Base-by-base conservation (phyloP, 2,888 invertebrate genomes). In the Acanthacorydalis orientalis region DNA sequence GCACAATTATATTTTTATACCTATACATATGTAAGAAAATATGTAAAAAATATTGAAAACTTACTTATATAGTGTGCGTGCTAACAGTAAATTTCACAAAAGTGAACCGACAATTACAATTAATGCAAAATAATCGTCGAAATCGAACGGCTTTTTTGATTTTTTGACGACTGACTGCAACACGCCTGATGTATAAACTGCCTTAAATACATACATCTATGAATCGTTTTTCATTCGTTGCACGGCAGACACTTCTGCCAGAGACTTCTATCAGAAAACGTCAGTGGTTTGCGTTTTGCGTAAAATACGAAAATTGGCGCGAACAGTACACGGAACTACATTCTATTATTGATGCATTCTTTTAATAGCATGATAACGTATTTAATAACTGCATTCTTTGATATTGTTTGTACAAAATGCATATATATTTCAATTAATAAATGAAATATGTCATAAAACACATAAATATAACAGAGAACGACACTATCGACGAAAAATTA, bases 231-330 rank as follows among this genome's bases (percentile, higher is more conserved):
- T 50, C 48, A 59, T 61, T 61, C 61, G 63, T 53, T 57, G 57
- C 49, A 43, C 42, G 45, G 49, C 56, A 64, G 67, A 60, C 63
- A 61, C 58, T 55, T 67, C 65, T 65, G 65, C 63, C 67, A 65
- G 67, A 61, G 64, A 61, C 60, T 57, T 68, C 67, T 67, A 64
- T 59, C 65, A 60, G 55, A 45, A 56, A 56, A 57, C 57, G 57
- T 35, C 43, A 48, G 32, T 47, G 48, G 15, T 40, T 41, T 23
- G 23, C 23, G 23, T 49, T 47, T 35, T 43, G 14, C 33, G 15
- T 38, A 38, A 15, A 38, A 38, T n/a, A 38, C 12, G n/a, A 38
- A 15, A 38, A 23, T 23, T 23, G 23, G 23, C 23, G 23, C 23
- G 23, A 23, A 23, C 6, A 23, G 23, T 23, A 2, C 2, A 23